Evolutionary conservation across 2,797 vertebrate genomes (phyloP), one percentile per base, ranked within the genome.

Genomic region (Fundulus diaphanus): DNA sequence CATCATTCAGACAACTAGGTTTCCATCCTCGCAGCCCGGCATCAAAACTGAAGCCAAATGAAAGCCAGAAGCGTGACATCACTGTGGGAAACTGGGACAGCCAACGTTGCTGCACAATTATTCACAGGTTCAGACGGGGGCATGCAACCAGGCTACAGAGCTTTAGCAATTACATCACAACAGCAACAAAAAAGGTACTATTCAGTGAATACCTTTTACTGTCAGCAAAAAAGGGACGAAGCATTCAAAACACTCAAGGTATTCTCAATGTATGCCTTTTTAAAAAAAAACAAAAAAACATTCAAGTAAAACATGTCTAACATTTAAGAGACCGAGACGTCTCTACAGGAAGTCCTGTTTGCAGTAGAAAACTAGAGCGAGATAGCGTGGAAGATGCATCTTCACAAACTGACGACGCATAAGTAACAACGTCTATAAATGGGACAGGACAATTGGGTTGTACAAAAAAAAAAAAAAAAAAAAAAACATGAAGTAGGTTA

Each of bases 41-140:
- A 24, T 7, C 72, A 73, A 83, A 86, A 80, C 46, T 44, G 63
- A 77, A 73, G 73, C 66, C 40, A 88, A 85, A 85, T 71, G 46
- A 86, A 84, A 78, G 73, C 72, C 79, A 76, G 79, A 74, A 18
- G 49, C 20, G 73, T 86, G 85, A 87, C 84, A 77, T 90, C 83
- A 78, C 70, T 74, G 77, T 67, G 72, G 69, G 84, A 86, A 91
- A 88, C 13, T 81, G 76, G 85, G 81, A 72, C 81, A 82, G 70
- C 66, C 61, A 72, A 80, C 61, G 78, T 51, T 74, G 66, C 78
- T 35, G 35, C 72, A 82, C 67, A 61, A 70, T 71, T 59, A 70
- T 72, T 81, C 79, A 59, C 27, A 48, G n/a, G 69, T 68, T 77
- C 40, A 49, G 35, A 83, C 15, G 73, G 44, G 84, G 77, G 82